Conservation (phyloP, 2,113 vertebrate species). For the Gracilinanus agilis region DNA sequence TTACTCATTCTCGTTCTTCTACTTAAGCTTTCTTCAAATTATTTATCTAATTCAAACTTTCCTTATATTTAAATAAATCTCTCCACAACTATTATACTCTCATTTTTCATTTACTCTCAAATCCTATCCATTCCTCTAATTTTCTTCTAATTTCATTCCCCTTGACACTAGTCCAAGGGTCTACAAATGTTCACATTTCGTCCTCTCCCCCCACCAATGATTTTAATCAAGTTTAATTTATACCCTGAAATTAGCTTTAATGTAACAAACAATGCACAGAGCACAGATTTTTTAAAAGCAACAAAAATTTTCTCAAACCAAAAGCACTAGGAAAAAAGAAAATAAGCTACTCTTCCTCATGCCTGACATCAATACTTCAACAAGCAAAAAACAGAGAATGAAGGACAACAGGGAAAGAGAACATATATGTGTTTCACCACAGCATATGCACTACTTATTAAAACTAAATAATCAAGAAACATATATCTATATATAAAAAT, state of each 20-base stretch:
- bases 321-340: not conserved
- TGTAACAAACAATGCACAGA: conserved; percentile 7
- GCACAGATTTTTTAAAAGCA: not conserved
- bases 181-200: conserved; percentile 17
- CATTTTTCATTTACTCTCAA: conserved; percentile 34
- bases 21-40: conserved; percentile 1
- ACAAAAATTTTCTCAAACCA: not conserved
- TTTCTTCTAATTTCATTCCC: conserved; percentile 23
- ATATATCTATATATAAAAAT: not conserved
- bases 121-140: not conserved
- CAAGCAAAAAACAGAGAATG: conserved; percentile 6
- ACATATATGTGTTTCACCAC: not conserved
- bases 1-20: not conserved
- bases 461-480: not conserved
- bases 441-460: conserved; percentile 16
- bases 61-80: conserved; percentile 15
- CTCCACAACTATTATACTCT: not conserved
- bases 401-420: not conserved
- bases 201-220: conserved; percentile 45
- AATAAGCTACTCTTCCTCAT: conserved; percentile 4
- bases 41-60: conserved; percentile 24
- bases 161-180: conserved; percentile 17
- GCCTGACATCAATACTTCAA: not conserved
- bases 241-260: not conserved
- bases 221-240: conserved; percentile 18